Percentiles rank a stretch among this genome's conserved stretches.
Evolutionary conservation across 2,113 vertebrate species (phyloP).

Genomic region (Danionella cerebrum): DNA sequence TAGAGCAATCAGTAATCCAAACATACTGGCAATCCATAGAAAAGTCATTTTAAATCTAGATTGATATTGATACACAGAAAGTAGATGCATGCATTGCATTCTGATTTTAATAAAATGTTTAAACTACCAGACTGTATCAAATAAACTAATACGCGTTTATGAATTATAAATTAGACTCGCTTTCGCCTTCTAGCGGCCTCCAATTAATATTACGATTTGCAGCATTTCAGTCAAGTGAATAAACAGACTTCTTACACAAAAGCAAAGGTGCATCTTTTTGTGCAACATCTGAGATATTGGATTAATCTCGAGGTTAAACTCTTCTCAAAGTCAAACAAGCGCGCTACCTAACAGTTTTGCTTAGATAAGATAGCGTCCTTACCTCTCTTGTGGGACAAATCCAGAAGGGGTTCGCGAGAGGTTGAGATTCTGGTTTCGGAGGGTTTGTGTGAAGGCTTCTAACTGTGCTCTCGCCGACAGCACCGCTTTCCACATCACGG

Average conservation of each 20-base stretch:
- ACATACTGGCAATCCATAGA: no score
- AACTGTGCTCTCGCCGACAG: not conserved
- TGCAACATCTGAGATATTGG: no score
- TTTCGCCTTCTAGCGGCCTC: not conserved
- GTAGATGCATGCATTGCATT: no score
- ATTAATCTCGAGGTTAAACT: not conserved
- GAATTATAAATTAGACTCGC: not conserved
- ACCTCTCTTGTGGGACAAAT: not conserved
- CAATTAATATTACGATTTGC: not conserved
- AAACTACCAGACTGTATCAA: not conserved
- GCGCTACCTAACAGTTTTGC: not conserved
- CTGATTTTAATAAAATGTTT: no score
- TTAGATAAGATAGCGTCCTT: not conserved
- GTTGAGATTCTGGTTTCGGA: not conserved
- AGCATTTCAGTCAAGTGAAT: not conserved
- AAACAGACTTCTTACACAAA: no score
- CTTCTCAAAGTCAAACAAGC: not conserved
- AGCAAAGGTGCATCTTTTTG: no score
- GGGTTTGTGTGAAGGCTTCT: not conserved
- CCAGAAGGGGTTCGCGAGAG: no score
- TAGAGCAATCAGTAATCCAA: no score
- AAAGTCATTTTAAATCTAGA: no score
- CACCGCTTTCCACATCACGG: not conserved
- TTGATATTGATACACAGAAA: no score
- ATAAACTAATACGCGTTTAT: not conserved